These are phyloP conservation scores for Leucozona laternaria DNA, from an alignment of 2,888 invertebrate genomes.

Conservation along the genomic window DNA sequence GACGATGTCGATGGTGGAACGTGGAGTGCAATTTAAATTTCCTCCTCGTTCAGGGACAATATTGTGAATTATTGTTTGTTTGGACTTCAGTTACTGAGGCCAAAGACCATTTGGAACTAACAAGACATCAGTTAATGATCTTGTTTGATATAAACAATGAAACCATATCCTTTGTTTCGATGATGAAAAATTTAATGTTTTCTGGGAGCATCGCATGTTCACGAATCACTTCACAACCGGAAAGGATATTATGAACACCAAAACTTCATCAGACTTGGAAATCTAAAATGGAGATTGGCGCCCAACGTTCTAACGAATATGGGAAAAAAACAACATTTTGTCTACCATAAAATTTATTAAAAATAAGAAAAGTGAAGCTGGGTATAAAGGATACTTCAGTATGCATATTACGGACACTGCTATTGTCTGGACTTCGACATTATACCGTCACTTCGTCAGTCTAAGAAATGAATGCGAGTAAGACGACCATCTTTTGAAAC, in stretches of 20 bases:
- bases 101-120: constrained; percentile 37
- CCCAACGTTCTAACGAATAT: no score
- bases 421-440: no score
- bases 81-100: constrained; percentile 19
- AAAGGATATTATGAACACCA: not conserved
- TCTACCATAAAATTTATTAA: no score
- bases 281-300: no score
- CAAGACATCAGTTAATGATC: constrained; percentile 22
- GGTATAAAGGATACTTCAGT: no score
- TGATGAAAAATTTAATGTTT: constrained; percentile 6
- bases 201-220: not conserved
- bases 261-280: not conserved
- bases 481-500: no score
- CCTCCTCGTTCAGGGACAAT: constrained; percentile 31
- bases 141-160: constrained; percentile 8
- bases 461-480: no score
- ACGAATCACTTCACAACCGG: not conserved
- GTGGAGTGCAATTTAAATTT: constrained; percentile 67
- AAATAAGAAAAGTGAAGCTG: no score
- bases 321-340: no score
- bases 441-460: no score
- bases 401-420: no score
- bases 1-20: constrained; percentile 7
- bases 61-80: constrained; percentile 64
- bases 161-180: not conserved